A percentile compares a stretch with the other conserved stretches of the same genome.
Conservation (phyloP, 2,113 vertebrate species). For the Ascaphus truei region DNA sequence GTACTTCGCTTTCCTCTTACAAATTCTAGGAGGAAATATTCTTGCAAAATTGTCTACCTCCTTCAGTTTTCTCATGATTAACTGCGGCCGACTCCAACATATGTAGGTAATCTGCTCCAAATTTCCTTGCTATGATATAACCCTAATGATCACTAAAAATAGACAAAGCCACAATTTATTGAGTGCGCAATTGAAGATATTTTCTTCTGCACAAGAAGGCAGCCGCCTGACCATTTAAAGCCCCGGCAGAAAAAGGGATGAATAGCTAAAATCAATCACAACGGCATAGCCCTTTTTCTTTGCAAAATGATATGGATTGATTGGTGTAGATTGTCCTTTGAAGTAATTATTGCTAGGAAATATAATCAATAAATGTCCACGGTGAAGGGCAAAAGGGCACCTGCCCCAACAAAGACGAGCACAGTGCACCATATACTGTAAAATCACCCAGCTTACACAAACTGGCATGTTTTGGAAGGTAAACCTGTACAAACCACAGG, state of each 20-base stretch:
- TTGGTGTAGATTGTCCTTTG: constrained; percentile 34
- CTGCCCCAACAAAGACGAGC: neutral
- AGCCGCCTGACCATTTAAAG: constrained; percentile 67
- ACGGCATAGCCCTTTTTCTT: constrained; percentile 48
- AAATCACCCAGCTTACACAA: too few relatives aligned
- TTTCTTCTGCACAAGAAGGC: constrained; percentile 54
- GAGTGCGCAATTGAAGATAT: constrained; percentile 76
- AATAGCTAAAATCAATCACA: constrained; percentile 64
- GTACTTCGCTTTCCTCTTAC: constrained; percentile 45
- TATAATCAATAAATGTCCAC: constrained; percentile 46
- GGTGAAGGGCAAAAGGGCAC: constrained; percentile 43
- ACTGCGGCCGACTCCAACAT: constrained; percentile 65
- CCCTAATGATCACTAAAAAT: constrained; percentile 77
- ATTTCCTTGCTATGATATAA: constrained; percentile 74
- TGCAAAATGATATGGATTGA: constrained; percentile 55
- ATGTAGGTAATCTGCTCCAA: constrained; percentile 71
- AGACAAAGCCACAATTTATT: constrained; percentile 77
- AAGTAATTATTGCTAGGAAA: constrained; percentile 39
- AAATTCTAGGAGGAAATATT: constrained; percentile 55
- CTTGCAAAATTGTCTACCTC: constrained; percentile 54
- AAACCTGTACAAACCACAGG: too few relatives aligned
- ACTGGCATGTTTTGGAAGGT: too few relatives aligned
- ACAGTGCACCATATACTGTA: neutral
- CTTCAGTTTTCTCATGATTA: constrained; percentile 63
- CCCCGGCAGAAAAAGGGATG: constrained; percentile 59